Percentiles rank a stretch among this genome's conserved stretches.
Conservation (phyloP, 2,888 invertebrate species). For the Diogma glabrata region DNA sequence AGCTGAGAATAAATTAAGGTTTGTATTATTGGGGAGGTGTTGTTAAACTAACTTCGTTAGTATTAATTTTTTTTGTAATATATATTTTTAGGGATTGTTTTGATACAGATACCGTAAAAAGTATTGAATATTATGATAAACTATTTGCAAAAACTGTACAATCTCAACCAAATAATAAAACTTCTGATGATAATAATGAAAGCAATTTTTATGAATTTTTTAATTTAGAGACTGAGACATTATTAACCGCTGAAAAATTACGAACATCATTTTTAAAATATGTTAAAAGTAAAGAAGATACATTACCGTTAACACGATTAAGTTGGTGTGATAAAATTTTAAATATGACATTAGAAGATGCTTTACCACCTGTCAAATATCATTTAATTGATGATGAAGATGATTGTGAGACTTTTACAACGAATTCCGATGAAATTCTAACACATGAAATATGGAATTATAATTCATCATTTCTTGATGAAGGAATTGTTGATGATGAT, state of each 20-base stretch:
- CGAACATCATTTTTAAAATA: not conserved
- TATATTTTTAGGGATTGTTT: slow-evolving; percentile 15
- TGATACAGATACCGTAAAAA: slow-evolving; percentile 15
- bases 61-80: no score
- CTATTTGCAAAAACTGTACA: slow-evolving; percentile 10
- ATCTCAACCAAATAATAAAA: not conserved
- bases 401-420: not conserved
- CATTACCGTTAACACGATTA: not conserved
- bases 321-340: slow-evolving; percentile 2
- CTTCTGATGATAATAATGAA: no score
- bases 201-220: no score
- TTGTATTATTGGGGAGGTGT: no score
- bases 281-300: not conserved
- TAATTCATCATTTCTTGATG: slow-evolving; percentile 5
- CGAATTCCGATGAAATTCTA: not conserved
- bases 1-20: slow-evolving; percentile 41
- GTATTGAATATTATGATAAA: slow-evolving; percentile 17
- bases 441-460: no score
- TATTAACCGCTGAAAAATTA: slow-evolving; percentile 2
- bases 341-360: slow-evolving; percentile 5
- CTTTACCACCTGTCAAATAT: slow-evolving; percentile 1
- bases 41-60: no score
- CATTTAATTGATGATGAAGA: not conserved
- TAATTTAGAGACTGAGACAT: no score
- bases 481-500: slow-evolving; percentile 5